A percentile compares a stretch with the other conserved stretches of the same genome.
Evolutionary conservation across 2,797 vertebrate genomes (phyloP).

Genomic region (Falco berigora): DNA sequence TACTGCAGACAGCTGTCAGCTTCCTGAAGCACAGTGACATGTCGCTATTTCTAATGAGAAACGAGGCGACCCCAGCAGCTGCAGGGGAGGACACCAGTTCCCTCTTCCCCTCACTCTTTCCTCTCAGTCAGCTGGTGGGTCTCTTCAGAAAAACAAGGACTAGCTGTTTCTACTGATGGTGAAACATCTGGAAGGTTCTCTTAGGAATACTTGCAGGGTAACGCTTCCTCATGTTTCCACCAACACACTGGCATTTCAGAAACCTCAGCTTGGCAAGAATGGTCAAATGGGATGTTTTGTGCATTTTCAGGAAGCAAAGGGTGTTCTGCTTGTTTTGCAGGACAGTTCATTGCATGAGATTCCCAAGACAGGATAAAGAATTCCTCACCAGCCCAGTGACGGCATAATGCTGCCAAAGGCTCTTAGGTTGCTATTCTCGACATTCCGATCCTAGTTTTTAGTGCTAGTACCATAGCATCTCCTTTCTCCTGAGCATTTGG

Average conservation of each 20-base stretch:
- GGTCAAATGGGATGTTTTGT: neutral
- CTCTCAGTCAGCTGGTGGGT: neutral
- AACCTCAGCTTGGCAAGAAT: neutral
- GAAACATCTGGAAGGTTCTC: neutral
- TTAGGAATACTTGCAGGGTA: neutral
- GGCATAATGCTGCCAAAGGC: neutral
- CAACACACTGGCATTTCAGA: neutral
- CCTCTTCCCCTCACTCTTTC: neutral
- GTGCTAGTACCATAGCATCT: neutral
- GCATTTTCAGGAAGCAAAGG: neutral
- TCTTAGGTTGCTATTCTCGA: neutral
- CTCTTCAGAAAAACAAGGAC: neutral
- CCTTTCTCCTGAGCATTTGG: neutral
- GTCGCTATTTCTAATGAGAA: neutral
- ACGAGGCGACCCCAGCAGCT: neutral
- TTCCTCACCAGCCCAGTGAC: neutral
- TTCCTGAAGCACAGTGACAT: neutral
- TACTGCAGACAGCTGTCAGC: neutral
- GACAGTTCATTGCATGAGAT: neutral
- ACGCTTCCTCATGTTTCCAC: neutral
- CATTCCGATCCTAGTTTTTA: neutral
- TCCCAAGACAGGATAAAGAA: neutral
- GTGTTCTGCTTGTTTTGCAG: neutral
- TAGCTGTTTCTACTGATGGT: neutral
- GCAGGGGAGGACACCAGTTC: neutral